Evolutionary conservation across 2,888 invertebrate species (phyloP).

Genomic region (Spodoptera picta): DNA sequence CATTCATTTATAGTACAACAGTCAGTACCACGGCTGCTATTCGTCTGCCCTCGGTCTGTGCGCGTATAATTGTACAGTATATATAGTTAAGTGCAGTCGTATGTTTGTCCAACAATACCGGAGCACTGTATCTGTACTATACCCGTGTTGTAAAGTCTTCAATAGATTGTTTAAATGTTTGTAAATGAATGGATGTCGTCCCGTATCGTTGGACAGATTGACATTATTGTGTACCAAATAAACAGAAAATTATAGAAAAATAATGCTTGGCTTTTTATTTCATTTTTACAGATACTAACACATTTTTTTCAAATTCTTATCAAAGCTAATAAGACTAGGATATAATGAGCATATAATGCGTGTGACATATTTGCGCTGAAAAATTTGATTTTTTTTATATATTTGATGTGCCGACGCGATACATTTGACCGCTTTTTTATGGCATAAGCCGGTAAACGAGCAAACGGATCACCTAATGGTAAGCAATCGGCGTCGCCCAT

Average conservation of each 20-base stretch:
- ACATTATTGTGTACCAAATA: constrained; percentile 82
- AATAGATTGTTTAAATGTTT: constrained; percentile 37
- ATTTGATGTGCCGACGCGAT: no score
- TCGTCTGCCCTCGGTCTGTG: constrained; percentile 50
- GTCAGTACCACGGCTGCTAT: no score
- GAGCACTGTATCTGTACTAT: constrained; percentile 49
- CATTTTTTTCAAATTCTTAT: no score
- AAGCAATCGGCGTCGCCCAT: no score
- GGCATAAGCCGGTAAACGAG: no score
- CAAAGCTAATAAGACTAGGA: no score
- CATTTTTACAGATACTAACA: constrained; percentile 29
- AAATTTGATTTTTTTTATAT: no score
- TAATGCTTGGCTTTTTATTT: constrained; percentile 54
- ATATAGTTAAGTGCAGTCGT: constrained; percentile 56
- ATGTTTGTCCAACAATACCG: constrained; percentile 79
- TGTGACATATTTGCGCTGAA: no score
- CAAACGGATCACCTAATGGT: no score
- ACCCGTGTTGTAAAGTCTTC: constrained; percentile 44
- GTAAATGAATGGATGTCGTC: constrained; percentile 58
- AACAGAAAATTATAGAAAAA: constrained; percentile 80
- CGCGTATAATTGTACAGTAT: constrained; percentile 60
- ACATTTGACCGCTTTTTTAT: no score
- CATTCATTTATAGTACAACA: no score
- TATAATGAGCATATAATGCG: no score
- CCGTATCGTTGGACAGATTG: constrained; percentile 79